phyloP scores from a whole-genome alignment of 1,140 invertebrate species.

The Ceratosolen fusciceps region DNA sequence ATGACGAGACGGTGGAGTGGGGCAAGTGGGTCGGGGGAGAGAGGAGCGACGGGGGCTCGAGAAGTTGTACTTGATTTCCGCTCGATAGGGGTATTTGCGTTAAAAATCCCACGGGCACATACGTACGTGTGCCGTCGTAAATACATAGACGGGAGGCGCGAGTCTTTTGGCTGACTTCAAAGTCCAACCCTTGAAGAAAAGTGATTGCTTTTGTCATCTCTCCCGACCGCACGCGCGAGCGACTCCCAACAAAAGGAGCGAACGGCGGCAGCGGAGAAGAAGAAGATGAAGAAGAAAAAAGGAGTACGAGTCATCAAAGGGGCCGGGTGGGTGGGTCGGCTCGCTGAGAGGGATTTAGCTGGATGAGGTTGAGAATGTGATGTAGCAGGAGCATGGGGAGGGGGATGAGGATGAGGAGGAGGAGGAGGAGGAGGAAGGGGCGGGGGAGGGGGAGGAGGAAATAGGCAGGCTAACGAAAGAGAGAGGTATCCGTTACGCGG shows the following conservation, averaged over 20 bases:
- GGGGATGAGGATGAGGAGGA: too few relatives aligned
- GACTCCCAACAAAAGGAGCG: slow-evolving; percentile 35
- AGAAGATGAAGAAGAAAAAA: not conserved
- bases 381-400: too few relatives aligned
- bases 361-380: too few relatives aligned
- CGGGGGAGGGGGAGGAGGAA: too few relatives aligned
- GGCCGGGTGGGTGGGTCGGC: too few relatives aligned
- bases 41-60: too few relatives aligned
- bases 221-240: slow-evolving; percentile 40
- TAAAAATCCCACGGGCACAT: not conserved
- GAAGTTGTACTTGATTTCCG: not conserved
- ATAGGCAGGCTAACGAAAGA: not conserved
- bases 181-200: slow-evolving; percentile 47
- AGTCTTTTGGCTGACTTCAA: slow-evolving; percentile 47
- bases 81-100: not conserved
- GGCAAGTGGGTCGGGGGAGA: too few relatives aligned
- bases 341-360: too few relatives aligned
- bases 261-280: not conserved
- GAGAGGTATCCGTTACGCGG: slow-evolving; percentile 24
- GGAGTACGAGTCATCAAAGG: too few relatives aligned
- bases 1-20: too few relatives aligned
- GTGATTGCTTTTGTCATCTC: slow-evolving; percentile 51
- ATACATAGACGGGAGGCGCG: slow-evolving; percentile 19
- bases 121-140: not conserved
- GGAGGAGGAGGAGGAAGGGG: too few relatives aligned